Evolutionary conservation across 1,140 invertebrate genomes (phyloP).

Genomic region (Hycleus phaleratus): DNA sequence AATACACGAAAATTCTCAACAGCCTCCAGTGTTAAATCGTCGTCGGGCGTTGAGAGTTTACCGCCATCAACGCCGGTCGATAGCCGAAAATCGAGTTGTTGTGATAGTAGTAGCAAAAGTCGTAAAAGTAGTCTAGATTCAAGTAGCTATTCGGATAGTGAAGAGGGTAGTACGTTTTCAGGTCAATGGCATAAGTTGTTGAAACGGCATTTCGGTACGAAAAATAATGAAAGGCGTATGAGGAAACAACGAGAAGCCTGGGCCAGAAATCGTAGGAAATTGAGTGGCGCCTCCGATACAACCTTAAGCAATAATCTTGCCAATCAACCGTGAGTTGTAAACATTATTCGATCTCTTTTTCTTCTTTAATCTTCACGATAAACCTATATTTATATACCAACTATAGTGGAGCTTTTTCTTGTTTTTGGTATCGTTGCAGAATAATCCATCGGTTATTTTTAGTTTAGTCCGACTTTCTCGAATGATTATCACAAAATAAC

Average conservation of each 20-base stretch:
- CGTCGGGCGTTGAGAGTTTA: background rate
- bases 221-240: constrained; percentile 46
- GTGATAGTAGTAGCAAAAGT: background rate
- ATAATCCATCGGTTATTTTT: too few relatives aligned
- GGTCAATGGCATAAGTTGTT: constrained; percentile 50
- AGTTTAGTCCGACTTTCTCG: too few relatives aligned
- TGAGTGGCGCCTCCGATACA: constrained; percentile 28
- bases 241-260: constrained; percentile 50
- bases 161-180: constrained; percentile 38
- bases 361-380: background rate
- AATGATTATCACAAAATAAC: too few relatives aligned
- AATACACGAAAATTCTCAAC: constrained; percentile 16
- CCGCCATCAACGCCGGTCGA: background rate
- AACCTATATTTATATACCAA: background rate
- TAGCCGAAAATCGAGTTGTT: background rate
- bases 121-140: constrained; percentile 33
- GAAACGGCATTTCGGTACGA: constrained; percentile 48
- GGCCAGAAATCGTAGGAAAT: constrained; percentile 47
- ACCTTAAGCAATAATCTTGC: constrained; percentile 15
- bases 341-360: background rate
- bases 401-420: background rate
- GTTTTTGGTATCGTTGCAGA: too few relatives aligned
- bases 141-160: constrained; percentile 49
- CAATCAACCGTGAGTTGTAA: constrained; percentile 29
- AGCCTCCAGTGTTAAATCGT: background rate